Conservation (phyloP, 2,888 invertebrate genomes). For the Agrotis exclamationis region DNA sequence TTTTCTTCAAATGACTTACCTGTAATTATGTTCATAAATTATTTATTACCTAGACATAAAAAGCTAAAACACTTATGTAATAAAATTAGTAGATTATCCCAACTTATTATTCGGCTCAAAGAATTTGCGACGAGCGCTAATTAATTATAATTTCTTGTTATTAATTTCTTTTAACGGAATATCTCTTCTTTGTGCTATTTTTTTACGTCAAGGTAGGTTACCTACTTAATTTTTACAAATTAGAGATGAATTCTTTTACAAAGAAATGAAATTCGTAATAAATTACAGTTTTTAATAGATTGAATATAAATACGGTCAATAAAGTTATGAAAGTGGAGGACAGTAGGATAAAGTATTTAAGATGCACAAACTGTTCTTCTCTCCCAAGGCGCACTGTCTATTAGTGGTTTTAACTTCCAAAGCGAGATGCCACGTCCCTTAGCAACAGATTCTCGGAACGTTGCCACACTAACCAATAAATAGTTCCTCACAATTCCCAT, state of each 20-base stretch:
- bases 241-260: constrained; percentile 5
- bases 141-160: constrained; percentile 47
- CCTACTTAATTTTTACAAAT: not conserved
- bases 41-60: not conserved
- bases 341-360: constrained; percentile 13
- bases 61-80: constrained; percentile 11
- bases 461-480: constrained; percentile 45
- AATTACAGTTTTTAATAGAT: not conserved
- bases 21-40: too few species aligned
- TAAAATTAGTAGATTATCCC: constrained; percentile 27
- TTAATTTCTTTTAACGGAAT: constrained; percentile 41
- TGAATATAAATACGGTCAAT: not conserved
- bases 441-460: constrained; percentile 15
- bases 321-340: not conserved
- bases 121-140: constrained; percentile 41
- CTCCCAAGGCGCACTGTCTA: not conserved
- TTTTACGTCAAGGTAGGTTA: constrained; percentile 4
- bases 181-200: constrained; percentile 20
- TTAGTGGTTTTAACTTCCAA: constrained; percentile 41
- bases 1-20: not conserved
- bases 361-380: constrained; percentile 16
- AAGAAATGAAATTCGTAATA: not conserved
- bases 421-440: constrained; percentile 21
- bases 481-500: constrained; percentile 42
- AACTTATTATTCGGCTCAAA: constrained; percentile 3